phyloP scores from a whole-genome alignment of 2,797 vertebrate genomes.

The Myripristis murdjan region DNA sequence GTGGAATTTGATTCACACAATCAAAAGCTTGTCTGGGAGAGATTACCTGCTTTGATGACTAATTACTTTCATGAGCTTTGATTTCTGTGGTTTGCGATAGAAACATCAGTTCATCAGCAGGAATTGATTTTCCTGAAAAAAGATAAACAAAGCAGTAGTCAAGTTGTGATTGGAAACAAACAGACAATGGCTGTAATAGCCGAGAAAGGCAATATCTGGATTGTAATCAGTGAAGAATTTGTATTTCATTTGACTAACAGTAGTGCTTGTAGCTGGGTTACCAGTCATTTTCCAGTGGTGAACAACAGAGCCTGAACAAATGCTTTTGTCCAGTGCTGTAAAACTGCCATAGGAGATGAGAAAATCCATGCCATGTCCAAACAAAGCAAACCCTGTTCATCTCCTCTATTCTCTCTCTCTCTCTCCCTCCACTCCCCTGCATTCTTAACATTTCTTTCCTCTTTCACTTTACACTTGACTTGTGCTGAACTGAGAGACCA shows the following conservation, averaged over 20 bases:
- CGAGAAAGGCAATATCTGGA: slow-evolving; percentile 10
- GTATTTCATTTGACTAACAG: neutral
- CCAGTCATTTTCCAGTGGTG: neutral
- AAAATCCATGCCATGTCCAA: slow-evolving; percentile 46
- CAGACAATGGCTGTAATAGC: slow-evolving; percentile 6
- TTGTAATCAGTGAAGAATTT: neutral
- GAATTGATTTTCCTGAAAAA: slow-evolving; percentile 32
- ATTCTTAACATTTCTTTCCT: slow-evolving; percentile 66
- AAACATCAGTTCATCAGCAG: slow-evolving; percentile 33
- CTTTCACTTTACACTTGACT: slow-evolving; percentile 67
- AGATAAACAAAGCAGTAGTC: neutral
- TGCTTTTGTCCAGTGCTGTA: neutral
- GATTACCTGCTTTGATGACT: slow-evolving; percentile 55
- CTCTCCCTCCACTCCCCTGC: slow-evolving; percentile 43
- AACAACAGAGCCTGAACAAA: slow-evolving; percentile 26
- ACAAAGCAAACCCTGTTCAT: slow-evolving; percentile 72
- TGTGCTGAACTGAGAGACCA: slow-evolving; percentile 62
- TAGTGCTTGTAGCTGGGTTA: slow-evolving; percentile 8
- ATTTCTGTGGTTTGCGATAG: slow-evolving; percentile 44
- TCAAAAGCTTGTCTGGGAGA: slow-evolving; percentile 48
- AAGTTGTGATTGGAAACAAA: slow-evolving; percentile 6
- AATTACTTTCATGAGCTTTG: slow-evolving; percentile 44
- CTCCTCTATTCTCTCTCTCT: slow-evolving; percentile 39
- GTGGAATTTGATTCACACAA: slow-evolving; percentile 54
- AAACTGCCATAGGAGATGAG: slow-evolving; percentile 22